Evolutionary conservation across 53 echinoderm and acorn worm genomes (phyloP), one percentile per base, ranked within the genome.

Genomic region (Crossaster papposus): DNA sequence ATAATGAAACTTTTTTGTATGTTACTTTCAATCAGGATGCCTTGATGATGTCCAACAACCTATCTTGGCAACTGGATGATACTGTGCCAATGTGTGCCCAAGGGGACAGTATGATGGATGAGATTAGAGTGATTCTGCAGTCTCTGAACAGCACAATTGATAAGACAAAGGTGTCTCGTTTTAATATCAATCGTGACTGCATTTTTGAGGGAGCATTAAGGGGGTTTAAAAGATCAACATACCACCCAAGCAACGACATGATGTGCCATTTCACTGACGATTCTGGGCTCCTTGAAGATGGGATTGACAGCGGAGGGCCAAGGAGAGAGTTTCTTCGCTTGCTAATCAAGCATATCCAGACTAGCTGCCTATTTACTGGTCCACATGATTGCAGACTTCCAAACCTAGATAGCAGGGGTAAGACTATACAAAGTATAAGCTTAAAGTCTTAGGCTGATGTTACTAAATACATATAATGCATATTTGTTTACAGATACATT

Each of bases 301-400:
- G 74, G 11, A 29, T 74, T 29, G 74, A 74, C 74, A 74, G 74
- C 74, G 74, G 74, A 32, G 74, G 74, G 33, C 74, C 74, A 5
- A 74, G 74, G 74, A 29, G 74, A 32, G 74, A 74, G 74, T 74
- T 74, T 74, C 74, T 74, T 30, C 74, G 33, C 30, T 74, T 74
- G 74, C 74, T 74, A 32, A 74, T 74, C 32, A 74, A 74, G 31
- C 74, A 74, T 17, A 74, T 32, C 74, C 74, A 32, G 74, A 17
- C 8, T 74, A 74, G 74, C 74, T 74, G 74, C 74, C 74, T 74
- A 30, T 74, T 74, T 7, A 74, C 74, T 74, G 74, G 74, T 29
- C 74, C 74, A n/a, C 33, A 8, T 28, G 30, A 5, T 32, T 26
- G 74, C 74, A 74, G 33, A 74, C 74, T 30, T 29, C 74, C 31